These are phyloP conservation scores for Bimastos eiseni DNA, from an alignment of 2,888 invertebrate genomes.

Conservation along the genomic window DNA sequence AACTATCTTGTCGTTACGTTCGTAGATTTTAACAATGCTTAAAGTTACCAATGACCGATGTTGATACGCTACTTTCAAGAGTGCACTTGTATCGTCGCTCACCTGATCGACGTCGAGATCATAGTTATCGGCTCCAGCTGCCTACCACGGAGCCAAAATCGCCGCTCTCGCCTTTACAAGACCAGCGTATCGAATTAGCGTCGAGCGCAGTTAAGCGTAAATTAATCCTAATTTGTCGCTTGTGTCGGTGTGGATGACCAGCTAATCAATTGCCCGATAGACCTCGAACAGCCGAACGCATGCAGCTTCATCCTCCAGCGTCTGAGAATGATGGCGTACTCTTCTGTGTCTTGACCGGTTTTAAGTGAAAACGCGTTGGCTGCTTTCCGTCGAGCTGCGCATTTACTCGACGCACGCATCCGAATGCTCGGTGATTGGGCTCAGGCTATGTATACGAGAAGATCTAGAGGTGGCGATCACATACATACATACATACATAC, in stretches of 20 bases:
- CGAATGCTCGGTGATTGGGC: not conserved
- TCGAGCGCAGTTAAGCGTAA: not conserved
- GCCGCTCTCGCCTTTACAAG: not conserved
- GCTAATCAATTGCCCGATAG: not conserved
- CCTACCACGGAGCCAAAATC: not conserved
- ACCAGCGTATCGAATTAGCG: not conserved
- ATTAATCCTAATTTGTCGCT: not conserved
- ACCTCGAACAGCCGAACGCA: not conserved
- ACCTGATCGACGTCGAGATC: not conserved
- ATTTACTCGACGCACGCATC: not conserved
- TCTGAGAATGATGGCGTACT: no score
- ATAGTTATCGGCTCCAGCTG: not conserved
- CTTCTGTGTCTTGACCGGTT: not conserved
- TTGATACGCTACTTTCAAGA: not conserved
- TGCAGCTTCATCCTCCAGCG: not conserved
- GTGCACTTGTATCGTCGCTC: not conserved
- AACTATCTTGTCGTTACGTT: no score
- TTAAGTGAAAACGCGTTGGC: not conserved
- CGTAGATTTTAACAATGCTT: no score
- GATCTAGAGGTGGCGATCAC: not conserved
- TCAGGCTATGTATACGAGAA: not conserved
- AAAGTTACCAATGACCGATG: no score
- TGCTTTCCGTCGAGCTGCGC: not conserved
- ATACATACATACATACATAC: no score
- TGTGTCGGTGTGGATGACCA: not conserved